Evolutionary conservation across 1,140 invertebrate genomes (phyloP).

Genomic region (Lamellibrachia luymesi): DNA sequence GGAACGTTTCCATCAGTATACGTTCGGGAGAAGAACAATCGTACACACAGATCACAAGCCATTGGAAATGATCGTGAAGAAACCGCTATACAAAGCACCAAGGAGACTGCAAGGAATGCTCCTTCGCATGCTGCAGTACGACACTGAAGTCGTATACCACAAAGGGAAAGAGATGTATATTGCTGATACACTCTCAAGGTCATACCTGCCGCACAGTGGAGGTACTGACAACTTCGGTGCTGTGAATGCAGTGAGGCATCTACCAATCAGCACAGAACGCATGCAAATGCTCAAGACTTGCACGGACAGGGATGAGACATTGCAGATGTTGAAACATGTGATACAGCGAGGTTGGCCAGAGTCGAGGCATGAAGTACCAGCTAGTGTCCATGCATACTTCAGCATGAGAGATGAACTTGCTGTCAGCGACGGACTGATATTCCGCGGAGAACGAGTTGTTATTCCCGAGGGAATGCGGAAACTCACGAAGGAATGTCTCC

Average conservation of each 20-base stretch:
- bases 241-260: background rate
- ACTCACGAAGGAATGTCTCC: no score
- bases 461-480: no score
- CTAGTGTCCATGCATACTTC: no score
- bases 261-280: conserved; percentile 4
- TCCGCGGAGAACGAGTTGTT: no score
- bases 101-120: conserved; percentile 56
- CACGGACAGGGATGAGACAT: background rate
- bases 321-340: background rate
- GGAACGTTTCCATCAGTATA: conserved; percentile 51
- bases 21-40: conserved; percentile 42
- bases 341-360: no score
- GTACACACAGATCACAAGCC: conserved; percentile 36
- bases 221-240: background rate
- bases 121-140: conserved; percentile 54
- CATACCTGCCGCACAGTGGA: background rate
- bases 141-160: conserved; percentile 53
- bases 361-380: no score
- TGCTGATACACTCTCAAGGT: conserved; percentile 40
- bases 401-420: no score
- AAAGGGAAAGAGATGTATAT: conserved; percentile 52
- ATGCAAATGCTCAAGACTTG: no score
- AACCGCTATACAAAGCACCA: no score
- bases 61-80: no score
- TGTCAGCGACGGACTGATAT: no score